A percentile compares a stretch with the other conserved stretches of the same genome.
Conservation (phyloP, 2,888 invertebrate species). For the Callosobruchus maculatus region DNA sequence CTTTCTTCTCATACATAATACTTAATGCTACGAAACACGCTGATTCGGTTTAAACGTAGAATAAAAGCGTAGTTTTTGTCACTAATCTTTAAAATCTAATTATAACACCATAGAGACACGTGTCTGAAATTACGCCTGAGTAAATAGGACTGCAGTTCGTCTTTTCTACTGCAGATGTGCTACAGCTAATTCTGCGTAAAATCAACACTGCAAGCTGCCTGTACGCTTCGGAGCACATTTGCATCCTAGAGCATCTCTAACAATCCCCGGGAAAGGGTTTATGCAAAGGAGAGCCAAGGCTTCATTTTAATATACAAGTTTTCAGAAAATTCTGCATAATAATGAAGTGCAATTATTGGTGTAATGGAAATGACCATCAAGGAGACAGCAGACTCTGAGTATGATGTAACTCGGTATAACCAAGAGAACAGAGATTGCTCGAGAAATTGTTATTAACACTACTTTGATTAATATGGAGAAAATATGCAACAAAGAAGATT, state of each 20-base stretch:
- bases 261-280: background rate
- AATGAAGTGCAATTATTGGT: background rate
- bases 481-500: no score
- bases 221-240: background rate
- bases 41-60: no score
- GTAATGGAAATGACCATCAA: background rate
- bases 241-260: background rate
- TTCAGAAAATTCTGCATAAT: background rate
- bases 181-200: background rate
- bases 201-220: background rate
- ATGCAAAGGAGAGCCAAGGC: background rate
- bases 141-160: background rate
- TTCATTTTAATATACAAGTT: background rate
- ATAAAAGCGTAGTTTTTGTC: no score
- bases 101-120: background rate
- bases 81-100: no score
- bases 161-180: background rate
- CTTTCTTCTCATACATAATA: no score
- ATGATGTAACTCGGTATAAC: no score
- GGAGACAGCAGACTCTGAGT: background rate
- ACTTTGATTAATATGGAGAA: no score
- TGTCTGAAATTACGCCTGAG: background rate
- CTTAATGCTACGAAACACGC: no score
- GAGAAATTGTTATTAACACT: no score
- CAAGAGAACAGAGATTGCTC: no score